Conservation (phyloP, 2,888 invertebrate genomes). For the Mactromeris polynyma region DNA sequence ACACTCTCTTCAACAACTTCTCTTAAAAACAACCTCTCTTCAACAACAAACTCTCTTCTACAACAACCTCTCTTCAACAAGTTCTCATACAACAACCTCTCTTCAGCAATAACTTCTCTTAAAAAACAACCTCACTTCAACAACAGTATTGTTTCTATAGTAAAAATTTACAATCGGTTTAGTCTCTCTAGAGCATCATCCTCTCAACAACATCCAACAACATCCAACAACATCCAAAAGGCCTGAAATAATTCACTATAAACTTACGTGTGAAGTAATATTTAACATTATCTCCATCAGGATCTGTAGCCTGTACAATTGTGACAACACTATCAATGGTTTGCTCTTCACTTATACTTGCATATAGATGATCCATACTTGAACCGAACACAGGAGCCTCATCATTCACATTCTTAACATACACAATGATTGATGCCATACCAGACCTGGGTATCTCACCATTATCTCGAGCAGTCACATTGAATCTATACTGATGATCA, state of each 20-base stretch:
- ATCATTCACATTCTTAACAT: slow-evolving; percentile 99
- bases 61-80: too few relatives aligned
- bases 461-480: slow-evolving; percentile 97
- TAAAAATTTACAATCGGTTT: too few relatives aligned
- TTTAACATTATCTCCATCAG: slow-evolving; percentile 98
- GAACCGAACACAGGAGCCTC: slow-evolving; percentile 92
- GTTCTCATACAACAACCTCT: too few relatives aligned
- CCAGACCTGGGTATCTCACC: slow-evolving; percentile 97
- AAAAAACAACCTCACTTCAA: too few relatives aligned
- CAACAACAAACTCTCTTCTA: too few relatives aligned
- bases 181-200: too few relatives aligned
- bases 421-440: slow-evolving; percentile 96
- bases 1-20: too few relatives aligned
- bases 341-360: slow-evolving; percentile 80
- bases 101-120: too few relatives aligned
- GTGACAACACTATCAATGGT: slow-evolving; percentile 94
- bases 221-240: too few relatives aligned
- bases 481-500: slow-evolving; percentile 92
- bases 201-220: too few relatives aligned
- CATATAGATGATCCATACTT: slow-evolving; percentile 66
- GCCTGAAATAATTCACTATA: background rate
- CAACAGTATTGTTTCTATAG: too few relatives aligned
- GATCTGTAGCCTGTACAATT: slow-evolving; percentile 98
- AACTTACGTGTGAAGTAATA: slow-evolving; percentile 90
- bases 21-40: too few relatives aligned